Evolutionary conservation across 1,140 invertebrate genomes (phyloP).

Genomic region (Aphelinus certus): DNA sequence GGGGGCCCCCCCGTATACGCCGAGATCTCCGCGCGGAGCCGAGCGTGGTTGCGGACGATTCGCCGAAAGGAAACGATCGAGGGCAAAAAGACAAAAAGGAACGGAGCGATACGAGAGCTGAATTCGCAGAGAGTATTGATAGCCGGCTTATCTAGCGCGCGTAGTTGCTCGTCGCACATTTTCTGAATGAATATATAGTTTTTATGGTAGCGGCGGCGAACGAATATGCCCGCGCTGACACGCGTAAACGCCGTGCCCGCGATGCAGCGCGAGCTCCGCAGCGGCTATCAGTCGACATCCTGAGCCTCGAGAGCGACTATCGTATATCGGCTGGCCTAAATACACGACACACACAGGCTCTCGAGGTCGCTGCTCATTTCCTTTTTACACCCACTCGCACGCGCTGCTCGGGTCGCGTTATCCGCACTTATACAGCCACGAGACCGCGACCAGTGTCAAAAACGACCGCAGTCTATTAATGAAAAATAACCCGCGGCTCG

Average conservation of each 20-base stretch:
- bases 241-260: neutral
- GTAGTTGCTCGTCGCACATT: no score
- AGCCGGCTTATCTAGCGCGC: no score
- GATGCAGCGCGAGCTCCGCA: constrained; percentile 31
- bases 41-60: no score
- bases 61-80: no score
- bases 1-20: no score
- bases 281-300: constrained; percentile 59
- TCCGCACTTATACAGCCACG: constrained; percentile 17
- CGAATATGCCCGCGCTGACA: constrained; percentile 18
- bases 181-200: neutral
- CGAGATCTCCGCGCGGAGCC: no score
- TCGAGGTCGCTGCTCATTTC: constrained; percentile 61
- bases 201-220: constrained; percentile 24
- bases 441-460: constrained; percentile 20
- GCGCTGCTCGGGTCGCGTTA: neutral
- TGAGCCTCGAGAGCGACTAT: constrained; percentile 51
- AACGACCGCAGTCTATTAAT: constrained; percentile 1
- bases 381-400: constrained; percentile 57
- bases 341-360: constrained; percentile 44
- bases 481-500: neutral
- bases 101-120: no score
- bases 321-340: constrained; percentile 63
- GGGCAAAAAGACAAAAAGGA: no score
- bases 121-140: no score